Percentiles rank a stretch among this genome's conserved stretches.
phyloP scores from a whole-genome alignment of 1,140 invertebrate species.

The Drosophila lacteicornis region DNA sequence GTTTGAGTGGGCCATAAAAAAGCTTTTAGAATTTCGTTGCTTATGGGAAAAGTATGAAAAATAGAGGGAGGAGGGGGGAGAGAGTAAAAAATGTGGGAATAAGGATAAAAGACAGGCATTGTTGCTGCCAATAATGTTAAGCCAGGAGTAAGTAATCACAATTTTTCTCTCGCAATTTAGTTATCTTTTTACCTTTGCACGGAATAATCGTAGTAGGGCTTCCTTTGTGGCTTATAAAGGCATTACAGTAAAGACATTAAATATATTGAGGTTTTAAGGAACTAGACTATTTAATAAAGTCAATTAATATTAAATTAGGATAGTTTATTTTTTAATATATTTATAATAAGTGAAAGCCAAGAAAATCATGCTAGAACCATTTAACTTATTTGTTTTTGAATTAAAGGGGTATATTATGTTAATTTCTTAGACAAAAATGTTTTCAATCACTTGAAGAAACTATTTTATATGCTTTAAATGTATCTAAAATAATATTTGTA shows the following conservation, averaged over 20 bases:
- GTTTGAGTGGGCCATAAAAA: slow-evolving; percentile 47
- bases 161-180: background rate
- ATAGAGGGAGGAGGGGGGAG: too few relatives aligned
- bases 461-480: background rate
- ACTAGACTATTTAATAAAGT: too few relatives aligned
- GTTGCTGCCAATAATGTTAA: slow-evolving; percentile 22
- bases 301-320: too few relatives aligned
- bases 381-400: background rate
- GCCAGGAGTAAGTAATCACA: background rate
- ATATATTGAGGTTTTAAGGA: too few relatives aligned
- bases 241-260: background rate
- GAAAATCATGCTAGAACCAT: background rate
- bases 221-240: background rate
- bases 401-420: background rate
- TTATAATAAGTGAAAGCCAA: too few relatives aligned
- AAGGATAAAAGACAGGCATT: slow-evolving; percentile 16
- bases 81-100: background rate
- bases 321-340: too few relatives aligned
- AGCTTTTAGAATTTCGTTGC: slow-evolving; percentile 43
- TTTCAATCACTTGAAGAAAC: background rate
- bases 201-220: background rate
- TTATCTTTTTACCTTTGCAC: background rate
- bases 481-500: background rate
- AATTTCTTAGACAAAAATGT: too few relatives aligned
- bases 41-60: slow-evolving; percentile 9